Conservation (phyloP, 2,113 vertebrate species). For the Aphyosemion australe region DNA sequence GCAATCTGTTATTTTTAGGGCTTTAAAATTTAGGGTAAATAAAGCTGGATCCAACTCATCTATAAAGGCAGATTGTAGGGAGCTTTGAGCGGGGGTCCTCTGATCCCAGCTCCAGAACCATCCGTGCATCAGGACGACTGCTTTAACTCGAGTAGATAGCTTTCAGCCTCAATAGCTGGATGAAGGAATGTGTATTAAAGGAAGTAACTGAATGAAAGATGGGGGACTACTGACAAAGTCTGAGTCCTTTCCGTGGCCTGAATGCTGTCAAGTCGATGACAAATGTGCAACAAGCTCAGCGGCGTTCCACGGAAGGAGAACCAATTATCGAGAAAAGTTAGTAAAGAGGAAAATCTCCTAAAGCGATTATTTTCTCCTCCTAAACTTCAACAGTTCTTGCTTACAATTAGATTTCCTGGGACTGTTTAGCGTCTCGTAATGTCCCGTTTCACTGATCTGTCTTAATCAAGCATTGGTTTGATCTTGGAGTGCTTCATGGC, state of each 20-base stretch:
- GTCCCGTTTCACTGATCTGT: constrained; percentile 10
- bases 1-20: too few species aligned
- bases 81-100: not conserved
- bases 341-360: too few species aligned
- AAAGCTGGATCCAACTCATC: too few species aligned
- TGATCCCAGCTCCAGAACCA: not conserved
- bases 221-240: too few species aligned
- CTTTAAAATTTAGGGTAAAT: too few species aligned
- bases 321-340: too few species aligned
- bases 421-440: constrained; percentile 4
- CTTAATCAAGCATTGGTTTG: not conserved
- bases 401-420: constrained; percentile 8
- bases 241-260: too few species aligned
- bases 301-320: too few species aligned
- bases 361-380: constrained; percentile 3
- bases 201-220: too few species aligned
- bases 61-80: too few species aligned
- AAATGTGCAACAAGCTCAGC: too few species aligned
- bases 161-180: not conserved
- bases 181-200: not conserved
- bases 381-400: constrained; percentile 5
- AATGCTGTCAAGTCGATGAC: too few species aligned
- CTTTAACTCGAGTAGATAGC: not conserved
- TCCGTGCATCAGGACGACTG: not conserved
- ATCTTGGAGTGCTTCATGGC: not conserved